phyloP scores from a whole-genome alignment of 2,888 invertebrate genomes.

The Drosophila sordidula region DNA sequence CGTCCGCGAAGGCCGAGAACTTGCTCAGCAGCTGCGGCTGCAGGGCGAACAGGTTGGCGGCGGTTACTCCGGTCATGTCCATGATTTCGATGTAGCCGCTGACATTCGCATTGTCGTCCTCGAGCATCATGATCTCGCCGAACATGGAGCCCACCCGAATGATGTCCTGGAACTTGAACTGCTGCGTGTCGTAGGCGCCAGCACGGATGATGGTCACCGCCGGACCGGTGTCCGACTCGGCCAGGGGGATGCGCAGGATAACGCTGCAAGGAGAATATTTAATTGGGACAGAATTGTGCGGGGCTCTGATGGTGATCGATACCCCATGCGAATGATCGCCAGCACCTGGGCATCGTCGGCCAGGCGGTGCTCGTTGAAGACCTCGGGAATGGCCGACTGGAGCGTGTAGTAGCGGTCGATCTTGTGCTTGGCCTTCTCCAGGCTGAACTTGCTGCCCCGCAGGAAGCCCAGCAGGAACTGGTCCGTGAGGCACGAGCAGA shows the following conservation, averaged over 20 bases:
- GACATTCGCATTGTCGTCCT: conserved; percentile 88
- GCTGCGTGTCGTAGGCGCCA: conserved; percentile 86
- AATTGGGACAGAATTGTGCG: too few relatives aligned
- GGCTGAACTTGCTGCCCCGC: conserved; percentile 86
- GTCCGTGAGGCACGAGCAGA: conserved; percentile 83
- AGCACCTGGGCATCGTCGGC: conserved; percentile 76
- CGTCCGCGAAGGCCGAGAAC: conserved; percentile 86
- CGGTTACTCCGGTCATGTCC: conserved; percentile 87
- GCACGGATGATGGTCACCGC: conserved; percentile 86
- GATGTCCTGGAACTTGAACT: conserved; percentile 86
- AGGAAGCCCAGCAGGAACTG: conserved; percentile 86
- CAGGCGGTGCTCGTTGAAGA: conserved; percentile 85
- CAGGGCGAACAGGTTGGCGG: conserved; percentile 87
- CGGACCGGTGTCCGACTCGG: conserved; percentile 85
- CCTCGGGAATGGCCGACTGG: conserved; percentile 87
- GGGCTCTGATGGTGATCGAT: too few relatives aligned
- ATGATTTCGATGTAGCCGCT: conserved; percentile 87
- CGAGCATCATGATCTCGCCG: conserved; percentile 87
- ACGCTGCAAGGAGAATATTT: conserved; percentile 31
- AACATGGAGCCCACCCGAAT: conserved; percentile 88
- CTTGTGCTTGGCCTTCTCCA: conserved; percentile 87
- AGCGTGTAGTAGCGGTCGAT: conserved; percentile 87
- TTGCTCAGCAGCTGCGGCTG: conserved; percentile 88
- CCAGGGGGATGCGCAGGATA: conserved; percentile 80
- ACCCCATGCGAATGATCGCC: conserved; percentile 82